Evolutionary conservation across 2,113 vertebrate genomes (phyloP), one percentile per base, ranked within the genome.

Genomic region (Mus spicilegus): DNA sequence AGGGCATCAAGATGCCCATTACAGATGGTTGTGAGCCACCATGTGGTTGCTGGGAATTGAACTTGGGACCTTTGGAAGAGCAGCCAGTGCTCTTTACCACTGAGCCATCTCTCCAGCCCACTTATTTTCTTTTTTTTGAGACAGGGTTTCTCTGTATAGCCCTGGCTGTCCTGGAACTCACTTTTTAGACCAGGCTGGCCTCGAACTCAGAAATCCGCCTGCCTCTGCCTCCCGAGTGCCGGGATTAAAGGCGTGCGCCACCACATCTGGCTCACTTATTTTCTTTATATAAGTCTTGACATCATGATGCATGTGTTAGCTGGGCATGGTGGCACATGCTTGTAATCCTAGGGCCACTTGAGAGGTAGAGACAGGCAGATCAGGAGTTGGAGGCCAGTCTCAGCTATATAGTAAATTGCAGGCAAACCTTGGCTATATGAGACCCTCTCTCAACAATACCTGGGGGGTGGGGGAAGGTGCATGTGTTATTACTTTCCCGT

Each of bases 241-340:
- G 42, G 42, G 42, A 42, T 42, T 42, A 42, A 42, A 42, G 42
- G 42, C 42, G 42, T 42, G 42, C 42, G 42, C 42, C 42, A 42
- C 42, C 42, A 42, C 42, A 42, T 42, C 42, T 42, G 42, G 49
- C 49, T 7, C 49, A 92, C 28, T 14, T 11, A 76, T 86, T 80
- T 95, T 49, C 49, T 30, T 90, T 91, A 96, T 91, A 72, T 91
- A 65, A 94, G 81, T 30, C 11, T 36, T 95, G n/a, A 13, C 81
- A 78, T 7, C 80, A 94, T 93, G 7, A 16, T n/a, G 26, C 1
- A 81, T n/a, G 30, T 67, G 65, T 87, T 67, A 19, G 61, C 30
- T 69, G 63, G 58, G 42, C 42, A 33, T 36, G 28, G 61, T 33
- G 39, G 16, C 39, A 87, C 84, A 69, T 69, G 63, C 19, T 28